Base-by-base conservation (phyloP, 2,888 invertebrate genomes). In the Uropetala carovei region DNA sequence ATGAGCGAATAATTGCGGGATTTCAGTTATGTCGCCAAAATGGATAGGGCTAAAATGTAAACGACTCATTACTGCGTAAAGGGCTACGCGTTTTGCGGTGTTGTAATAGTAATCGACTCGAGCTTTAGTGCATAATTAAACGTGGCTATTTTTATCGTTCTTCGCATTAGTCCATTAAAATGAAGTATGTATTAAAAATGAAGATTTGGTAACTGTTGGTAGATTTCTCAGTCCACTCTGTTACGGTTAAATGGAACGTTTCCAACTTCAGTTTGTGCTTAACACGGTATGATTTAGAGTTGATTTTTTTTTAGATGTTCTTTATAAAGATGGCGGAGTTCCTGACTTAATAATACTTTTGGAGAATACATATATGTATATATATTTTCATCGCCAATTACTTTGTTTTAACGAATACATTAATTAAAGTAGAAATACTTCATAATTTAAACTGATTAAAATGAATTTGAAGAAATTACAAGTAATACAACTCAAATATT, bases 1-100 rank as follows among this genome's bases (percentile, higher is more conserved):
- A 89, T 89, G 89, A 89, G 89, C 64, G 89, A 89, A 89, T 89
- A 89, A 89, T 89, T 89, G 89, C 56, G 68, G 43, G 60, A 60
- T 89, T 58, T 89, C 64, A 86, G 60, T 86, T 86, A 60, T 86
- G 60, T 27, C 86, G 85, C 57, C 86, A 27, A 86, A 86, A 30
- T 27, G 60, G 60, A 86, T 22, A 68, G 56, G 2, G 68, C 43
- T 68, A 43, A 89, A 89, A 64, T 68, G 30, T 89, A 64, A 89
- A 64, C 68, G 60, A n/a, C 64, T 60, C 30, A 64, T 60, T 86
- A 60, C 16, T n/a, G 68, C 64, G 64, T 64, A n/a, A 30, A 4
- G 18, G 64, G 64, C 43, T 43, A 43, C 43, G 43, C 43, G 64
- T n/a, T 13, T 18, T 89, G 89, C 68, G 89, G 64, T 13, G 64